phyloP scores from a whole-genome alignment of 2,888 invertebrate genomes.

The Tigriopus californicus region DNA sequence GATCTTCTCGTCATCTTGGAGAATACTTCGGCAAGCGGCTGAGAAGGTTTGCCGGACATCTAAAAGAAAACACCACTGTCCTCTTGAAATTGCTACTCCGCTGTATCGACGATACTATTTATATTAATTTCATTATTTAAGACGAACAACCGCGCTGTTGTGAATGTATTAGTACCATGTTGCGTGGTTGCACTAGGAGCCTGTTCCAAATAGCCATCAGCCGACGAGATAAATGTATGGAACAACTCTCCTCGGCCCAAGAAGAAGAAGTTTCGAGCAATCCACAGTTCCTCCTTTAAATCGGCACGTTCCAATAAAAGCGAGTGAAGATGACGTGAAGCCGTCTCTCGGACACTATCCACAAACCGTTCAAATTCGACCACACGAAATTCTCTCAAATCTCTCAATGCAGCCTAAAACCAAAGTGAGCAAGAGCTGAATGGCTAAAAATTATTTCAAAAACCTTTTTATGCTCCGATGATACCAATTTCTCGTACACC shows the following conservation, averaged over 20 bases:
- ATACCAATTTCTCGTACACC: slow-evolving; percentile 1
- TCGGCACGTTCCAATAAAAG: slow-evolving; percentile 6
- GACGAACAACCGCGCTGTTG: neutral
- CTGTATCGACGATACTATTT: too few species aligned
- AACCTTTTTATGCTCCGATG: neutral
- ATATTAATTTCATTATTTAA: neutral
- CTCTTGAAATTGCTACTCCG: too few species aligned
- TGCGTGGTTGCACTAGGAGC: slow-evolving; percentile 8
- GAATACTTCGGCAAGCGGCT: neutral
- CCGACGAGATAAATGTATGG: slow-evolving; percentile 10
- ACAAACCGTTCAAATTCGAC: slow-evolving; percentile 11
- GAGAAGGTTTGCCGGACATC: slow-evolving; percentile 6
- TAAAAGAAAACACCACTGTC: neutral
- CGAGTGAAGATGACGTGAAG: slow-evolving; percentile 9
- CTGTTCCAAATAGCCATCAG: neutral
- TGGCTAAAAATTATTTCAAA: neutral
- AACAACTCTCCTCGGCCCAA: slow-evolving; percentile 13
- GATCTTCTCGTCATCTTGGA: neutral
- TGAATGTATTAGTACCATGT: neutral
- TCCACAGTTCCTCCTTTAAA: slow-evolving; percentile 1
- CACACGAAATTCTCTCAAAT: slow-evolving; percentile 9
- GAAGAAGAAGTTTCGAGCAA: slow-evolving; percentile 5
- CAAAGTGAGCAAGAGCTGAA: neutral
- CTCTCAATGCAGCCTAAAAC: slow-evolving; percentile 1
- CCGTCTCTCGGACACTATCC: slow-evolving; percentile 6